Base-by-base conservation (phyloP, 2,113 vertebrate species). In the Calidris pugnax region DNA sequence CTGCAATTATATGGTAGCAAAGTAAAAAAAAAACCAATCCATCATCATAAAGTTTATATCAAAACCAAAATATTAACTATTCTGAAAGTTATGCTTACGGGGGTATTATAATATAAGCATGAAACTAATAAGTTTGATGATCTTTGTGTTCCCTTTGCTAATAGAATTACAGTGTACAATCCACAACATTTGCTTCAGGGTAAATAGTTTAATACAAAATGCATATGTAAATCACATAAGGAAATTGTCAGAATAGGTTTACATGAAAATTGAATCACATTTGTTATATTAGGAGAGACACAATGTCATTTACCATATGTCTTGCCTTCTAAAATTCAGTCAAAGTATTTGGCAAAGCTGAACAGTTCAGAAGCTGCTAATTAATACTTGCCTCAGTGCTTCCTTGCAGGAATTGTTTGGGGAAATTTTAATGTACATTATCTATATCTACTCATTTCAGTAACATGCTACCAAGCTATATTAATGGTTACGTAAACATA, bases 181-280 rank as follows among this genome's bases (percentile, higher is more conserved):
- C 33, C 22, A 81, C 23, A 77, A 37, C 10, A 30, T 77, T 71
- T 1, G 39, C 93, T 91, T 75, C 59, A 74, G 64, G 76, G 47
- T 68, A 74, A 88, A 35, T n/a, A 80, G 20, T 79, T 93, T 90
- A 77, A 77, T 74, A 51, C 19, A 86, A 90, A 94, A 94, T 81
- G 48, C 55, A 60, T 77, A 86, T 57, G 72, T 92, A 95, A 96
- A 94, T 89, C 47, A 71, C 76, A 93, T 56, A 83, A 78, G 62
- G 43, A 96, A 93, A 75, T 92, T 94, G 43, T 96, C 88, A 75
- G 76, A 74, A 84, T 43, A 94, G 18, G n/a, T 94, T 90, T 93
- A 74, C 50, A 90, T 33, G 72, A 89, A 93, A 95, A 93, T 56
- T 60, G 47, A 87, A 68, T 90, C 51, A 68, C 14, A 43, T 93